Base-by-base conservation (phyloP, 2,797 vertebrate genomes). In the Chloroceryle amazona region DNA sequence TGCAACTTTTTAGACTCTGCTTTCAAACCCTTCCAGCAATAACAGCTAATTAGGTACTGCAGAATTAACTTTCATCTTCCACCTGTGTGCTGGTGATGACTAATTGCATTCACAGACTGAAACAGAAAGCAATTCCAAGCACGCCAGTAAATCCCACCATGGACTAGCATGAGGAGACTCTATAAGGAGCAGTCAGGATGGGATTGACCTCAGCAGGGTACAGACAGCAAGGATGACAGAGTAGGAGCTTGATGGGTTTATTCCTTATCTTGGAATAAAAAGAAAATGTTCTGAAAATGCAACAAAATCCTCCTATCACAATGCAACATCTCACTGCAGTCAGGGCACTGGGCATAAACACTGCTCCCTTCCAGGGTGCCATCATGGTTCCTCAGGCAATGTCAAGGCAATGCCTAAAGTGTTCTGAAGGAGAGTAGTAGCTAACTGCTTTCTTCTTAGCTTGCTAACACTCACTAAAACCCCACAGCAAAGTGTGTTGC, bases 11-110 rank as follows among this genome's bases (percentile, higher is more conserved):
- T 44, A 37, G 17, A 31, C 35, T 89, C 51, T 79, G 54, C 67
- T 82, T 49, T 31, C 4, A 1, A 86, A n/a, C 23, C 25, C 71
- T 74, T 87, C 41, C 67, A 90, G 78, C 47, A 89, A 67, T 19
- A 52, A 62, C 90, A 93, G 81, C 37, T 89, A 82, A 92, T 85
- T 57, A 91, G 67, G 33, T 49, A 44, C 63, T 2, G 2, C 74
- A 81, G 63, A 86, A 91, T 92, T 82, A 92, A 73, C 47, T 63
- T 78, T 31, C 37, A 35, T 85, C 67, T 85, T 85, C 74, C 75
- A 92, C 86, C 86, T 91, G 47, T 63, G 42, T 66, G 31, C 66
- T 3, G 1, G 14, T 60, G 76, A 44, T 89, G 81, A 91, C 63
- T 92, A 91, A 95, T 4, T 71, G 57, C 86, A 54, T 21, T 47